Evolutionary conservation across 2,797 vertebrate species (phyloP).

Genomic region (Okamejei kenojei): DNA sequence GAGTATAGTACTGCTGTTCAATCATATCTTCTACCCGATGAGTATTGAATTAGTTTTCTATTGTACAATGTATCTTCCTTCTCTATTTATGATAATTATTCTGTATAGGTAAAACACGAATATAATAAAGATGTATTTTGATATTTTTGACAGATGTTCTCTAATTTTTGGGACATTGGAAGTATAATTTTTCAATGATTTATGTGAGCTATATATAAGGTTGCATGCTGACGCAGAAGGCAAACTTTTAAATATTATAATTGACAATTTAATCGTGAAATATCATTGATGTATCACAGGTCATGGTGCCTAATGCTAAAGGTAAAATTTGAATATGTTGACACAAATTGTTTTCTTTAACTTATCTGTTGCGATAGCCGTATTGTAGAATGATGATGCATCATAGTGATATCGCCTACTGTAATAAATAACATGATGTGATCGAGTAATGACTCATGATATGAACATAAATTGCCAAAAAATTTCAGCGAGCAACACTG

Average conservation of each 20-base stretch:
- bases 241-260: neutral
- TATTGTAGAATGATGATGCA: neutral
- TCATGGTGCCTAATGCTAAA: neutral
- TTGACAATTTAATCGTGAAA: neutral
- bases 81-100: constrained; percentile 25
- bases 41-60: constrained; percentile 34
- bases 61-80: constrained; percentile 9
- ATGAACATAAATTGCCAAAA: neutral
- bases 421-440: neutral
- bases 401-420: neutral
- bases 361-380: neutral
- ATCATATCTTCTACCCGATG: constrained; percentile 34
- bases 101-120: neutral
- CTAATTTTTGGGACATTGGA: constrained; percentile 8
- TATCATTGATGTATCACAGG: neutral
- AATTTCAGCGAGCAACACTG: neutral
- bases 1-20: constrained; percentile 37
- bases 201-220: neutral
- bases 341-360: neutral
- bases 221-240: neutral
- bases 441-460: neutral
- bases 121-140: constrained; percentile 18
- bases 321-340: neutral
- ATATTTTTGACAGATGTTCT: constrained; percentile 3
- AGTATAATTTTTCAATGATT: neutral